phyloP scores from a whole-genome alignment of 2,797 vertebrate genomes.

The Odontamblyopus rebecca region DNA sequence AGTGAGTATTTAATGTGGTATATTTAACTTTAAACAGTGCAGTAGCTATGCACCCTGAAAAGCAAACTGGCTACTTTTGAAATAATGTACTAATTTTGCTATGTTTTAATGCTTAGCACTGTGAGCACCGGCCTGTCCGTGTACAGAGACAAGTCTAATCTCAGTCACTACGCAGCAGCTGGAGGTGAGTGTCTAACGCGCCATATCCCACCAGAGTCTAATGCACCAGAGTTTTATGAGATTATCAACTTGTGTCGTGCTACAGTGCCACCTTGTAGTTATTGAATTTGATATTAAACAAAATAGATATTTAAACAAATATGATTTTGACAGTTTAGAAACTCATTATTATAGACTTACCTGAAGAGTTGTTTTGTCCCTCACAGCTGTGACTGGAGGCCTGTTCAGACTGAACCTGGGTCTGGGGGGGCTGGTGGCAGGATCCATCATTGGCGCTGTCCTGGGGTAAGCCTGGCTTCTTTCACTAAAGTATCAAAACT shows the following conservation, averaged over 20 bases:
- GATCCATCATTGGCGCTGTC: constrained; percentile 79
- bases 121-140: constrained; percentile 83
- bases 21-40: not conserved
- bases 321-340: not conserved
- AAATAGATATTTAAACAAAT: not conserved
- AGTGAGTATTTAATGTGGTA: constrained; percentile 73
- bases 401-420: constrained; percentile 90
- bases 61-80: not conserved
- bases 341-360: not conserved
- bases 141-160: constrained; percentile 80
- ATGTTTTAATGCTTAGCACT: constrained; percentile 60
- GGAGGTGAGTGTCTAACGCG: constrained; percentile 82
- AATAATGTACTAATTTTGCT: not conserved
- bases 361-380: not conserved
- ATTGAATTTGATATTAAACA: not conserved
- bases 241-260: not conserved
- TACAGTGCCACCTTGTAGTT: not conserved
- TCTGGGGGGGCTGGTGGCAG: constrained; percentile 81
- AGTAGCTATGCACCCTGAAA: no score
- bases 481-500: not conserved
- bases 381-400: constrained; percentile 85
- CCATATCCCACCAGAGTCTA: no score
- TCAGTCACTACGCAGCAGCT: constrained; percentile 84
- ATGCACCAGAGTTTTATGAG: not conserved
- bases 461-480: constrained; percentile 82